Evolutionary conservation across 2,113 vertebrate species (phyloP).

Genomic region (Ophthalmolycus amberensis): DNA sequence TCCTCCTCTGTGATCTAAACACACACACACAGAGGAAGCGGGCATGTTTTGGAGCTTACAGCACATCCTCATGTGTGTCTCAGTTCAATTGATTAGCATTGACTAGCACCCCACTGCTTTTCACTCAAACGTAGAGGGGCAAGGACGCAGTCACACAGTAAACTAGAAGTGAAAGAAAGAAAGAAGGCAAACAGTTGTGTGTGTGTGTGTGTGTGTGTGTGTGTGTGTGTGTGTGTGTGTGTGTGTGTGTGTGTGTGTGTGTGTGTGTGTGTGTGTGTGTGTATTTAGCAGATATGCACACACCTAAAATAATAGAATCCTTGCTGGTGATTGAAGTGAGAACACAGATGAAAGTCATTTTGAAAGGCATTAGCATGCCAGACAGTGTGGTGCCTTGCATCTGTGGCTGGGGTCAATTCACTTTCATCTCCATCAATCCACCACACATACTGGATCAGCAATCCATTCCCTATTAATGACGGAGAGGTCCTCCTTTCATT

Average conservation of each 20-base stretch:
- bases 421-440: conserved; percentile 45
- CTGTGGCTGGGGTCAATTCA: conserved; percentile 41
- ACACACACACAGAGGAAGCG: conserved; percentile 1
- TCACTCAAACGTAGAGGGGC: conserved; percentile 53
- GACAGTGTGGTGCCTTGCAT: conserved; percentile 40
- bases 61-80: conserved; percentile 23
- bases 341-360: conserved; percentile 44
- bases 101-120: conserved; percentile 37
- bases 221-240: neutral
- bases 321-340: conserved; percentile 21
- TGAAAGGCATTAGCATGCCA: conserved; percentile 53
- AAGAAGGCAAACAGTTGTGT: conserved; percentile 15
- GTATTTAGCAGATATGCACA: conserved; percentile 7
- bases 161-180: conserved; percentile 27
- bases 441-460: conserved; percentile 33
- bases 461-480: conserved; percentile 58
- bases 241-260: neutral
- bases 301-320: conserved; percentile 48
- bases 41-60: neutral
- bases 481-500: conserved; percentile 48
- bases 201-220: neutral
- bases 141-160: conserved; percentile 62
- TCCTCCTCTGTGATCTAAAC: conserved; percentile 96
- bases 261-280: conserved; percentile 1
- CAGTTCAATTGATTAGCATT: conserved; percentile 46